Percentiles rank a stretch among this genome's conserved stretches.
These are phyloP conservation scores for Accipiter cooperii DNA, from an alignment of 2,113 vertebrate species.

Conservation along the genomic window DNA sequence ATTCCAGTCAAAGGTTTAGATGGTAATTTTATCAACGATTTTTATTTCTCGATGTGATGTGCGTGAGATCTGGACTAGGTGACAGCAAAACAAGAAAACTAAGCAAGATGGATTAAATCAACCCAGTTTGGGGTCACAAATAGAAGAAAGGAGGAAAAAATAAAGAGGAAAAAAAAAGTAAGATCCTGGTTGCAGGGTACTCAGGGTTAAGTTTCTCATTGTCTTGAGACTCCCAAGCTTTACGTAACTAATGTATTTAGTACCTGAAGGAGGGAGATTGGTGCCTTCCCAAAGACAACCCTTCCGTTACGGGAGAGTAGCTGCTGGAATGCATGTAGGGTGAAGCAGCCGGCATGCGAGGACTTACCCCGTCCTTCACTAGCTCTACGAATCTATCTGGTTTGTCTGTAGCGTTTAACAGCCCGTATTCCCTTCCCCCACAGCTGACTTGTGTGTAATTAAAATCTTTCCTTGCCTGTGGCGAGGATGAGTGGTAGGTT, in stretches of 20 bases:
- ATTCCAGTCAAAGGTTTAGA: conserved; percentile 76
- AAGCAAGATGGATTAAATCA: background rate
- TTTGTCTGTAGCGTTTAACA: background rate
- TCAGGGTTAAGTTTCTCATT: background rate
- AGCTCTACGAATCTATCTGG: background rate
- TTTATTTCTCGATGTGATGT: fast-evolving
- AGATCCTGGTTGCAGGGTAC: background rate
- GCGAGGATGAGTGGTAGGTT: too few relatives aligned
- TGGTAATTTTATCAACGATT: conserved; percentile 60
- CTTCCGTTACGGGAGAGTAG: background rate
- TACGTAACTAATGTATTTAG: fast-evolving
- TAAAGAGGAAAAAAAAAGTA: background rate
- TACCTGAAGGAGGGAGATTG: background rate
- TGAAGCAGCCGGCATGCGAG: background rate
- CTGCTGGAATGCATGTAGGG: background rate
- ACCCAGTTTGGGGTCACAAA: background rate
- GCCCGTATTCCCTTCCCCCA: background rate
- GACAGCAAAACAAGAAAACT: background rate
- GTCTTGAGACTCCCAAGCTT: background rate
- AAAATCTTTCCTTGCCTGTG: background rate
- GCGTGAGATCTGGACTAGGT: background rate
- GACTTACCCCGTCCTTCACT: background rate
- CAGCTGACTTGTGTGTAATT: background rate
- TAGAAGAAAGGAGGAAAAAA: background rate
- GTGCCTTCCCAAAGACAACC: too few relatives aligned